Evolutionary conservation across 2,113 vertebrate genomes (phyloP).

Genomic region (Austrofundulus limnaeus): DNA sequence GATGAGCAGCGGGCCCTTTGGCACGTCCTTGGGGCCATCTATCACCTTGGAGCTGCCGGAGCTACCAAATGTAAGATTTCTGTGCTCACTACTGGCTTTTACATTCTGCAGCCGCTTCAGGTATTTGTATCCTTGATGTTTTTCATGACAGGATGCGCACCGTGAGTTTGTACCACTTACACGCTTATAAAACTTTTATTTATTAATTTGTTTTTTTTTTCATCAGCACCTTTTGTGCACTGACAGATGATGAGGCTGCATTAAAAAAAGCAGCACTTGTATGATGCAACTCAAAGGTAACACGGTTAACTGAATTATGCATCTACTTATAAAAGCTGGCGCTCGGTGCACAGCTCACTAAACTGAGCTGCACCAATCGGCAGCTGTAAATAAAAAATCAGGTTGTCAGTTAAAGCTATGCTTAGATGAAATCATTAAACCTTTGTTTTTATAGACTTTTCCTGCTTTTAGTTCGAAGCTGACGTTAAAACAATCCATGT

Average conservation of each 20-base stretch:
- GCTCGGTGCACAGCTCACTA: constrained; percentile 11
- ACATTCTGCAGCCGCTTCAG: not conserved
- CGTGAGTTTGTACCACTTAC: not conserved
- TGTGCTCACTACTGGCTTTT: not conserved
- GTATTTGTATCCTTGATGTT: not conserved
- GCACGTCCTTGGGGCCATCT: constrained; percentile 89
- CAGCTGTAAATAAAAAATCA: constrained; percentile 16
- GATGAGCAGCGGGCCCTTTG: constrained; percentile 91
- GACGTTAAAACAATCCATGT: constrained; percentile 2
- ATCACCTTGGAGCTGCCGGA: constrained; percentile 92
- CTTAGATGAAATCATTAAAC: not conserved
- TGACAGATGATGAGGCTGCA: constrained; percentile 18
- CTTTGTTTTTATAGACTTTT: not conserved
- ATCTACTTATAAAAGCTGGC: constrained; percentile 40
- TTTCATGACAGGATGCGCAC: not conserved
- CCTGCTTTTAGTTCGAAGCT: constrained; percentile 7
- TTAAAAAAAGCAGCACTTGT: constrained; percentile 34
- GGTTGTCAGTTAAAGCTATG: not conserved
- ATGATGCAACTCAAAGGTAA: constrained; percentile 63
- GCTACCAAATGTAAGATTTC: constrained; percentile 89
- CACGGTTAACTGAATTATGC: constrained; percentile 48
- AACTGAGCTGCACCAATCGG: constrained; percentile 5
- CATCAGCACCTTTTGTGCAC: constrained; percentile 10
- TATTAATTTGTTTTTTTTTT: not conserved
- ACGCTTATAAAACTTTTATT: not conserved